phyloP scores from a whole-genome alignment of 2,113 vertebrate genomes.

The Charadrius vociferus region DNA sequence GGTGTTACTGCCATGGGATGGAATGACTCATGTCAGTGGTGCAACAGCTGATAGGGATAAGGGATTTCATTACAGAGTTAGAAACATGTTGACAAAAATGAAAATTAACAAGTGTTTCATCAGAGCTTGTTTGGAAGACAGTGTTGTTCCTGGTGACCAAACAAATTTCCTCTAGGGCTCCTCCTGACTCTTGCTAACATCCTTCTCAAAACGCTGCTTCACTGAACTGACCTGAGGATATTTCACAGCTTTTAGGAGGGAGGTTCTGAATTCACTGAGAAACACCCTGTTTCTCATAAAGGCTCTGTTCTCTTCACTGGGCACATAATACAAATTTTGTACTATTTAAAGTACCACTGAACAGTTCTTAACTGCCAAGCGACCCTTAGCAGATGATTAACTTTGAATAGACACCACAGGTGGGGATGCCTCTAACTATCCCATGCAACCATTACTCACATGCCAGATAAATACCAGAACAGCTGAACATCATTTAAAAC shows the following conservation, averaged over 20 bases:
- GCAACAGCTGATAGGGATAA: neutral
- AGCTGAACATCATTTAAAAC: neutral
- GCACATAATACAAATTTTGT: neutral
- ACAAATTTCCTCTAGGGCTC: neutral
- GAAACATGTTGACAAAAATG: neutral
- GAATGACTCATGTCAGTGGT: neutral
- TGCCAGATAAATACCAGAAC: neutral
- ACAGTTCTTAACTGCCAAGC: neutral
- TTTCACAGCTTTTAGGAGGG: neutral
- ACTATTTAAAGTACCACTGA: neutral
- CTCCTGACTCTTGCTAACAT: neutral
- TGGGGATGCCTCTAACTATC: neutral
- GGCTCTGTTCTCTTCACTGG: too few species aligned
- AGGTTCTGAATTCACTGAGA: neutral
- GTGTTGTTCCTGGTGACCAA: neutral
- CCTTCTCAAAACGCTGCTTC: neutral
- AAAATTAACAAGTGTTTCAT: neutral
- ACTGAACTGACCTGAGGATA: neutral
- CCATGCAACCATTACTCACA: neutral
- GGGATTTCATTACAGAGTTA: neutral
- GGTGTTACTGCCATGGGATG: fast-evolving
- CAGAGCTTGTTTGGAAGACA: neutral
- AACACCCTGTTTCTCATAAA: neutral
- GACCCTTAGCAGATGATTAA: neutral
- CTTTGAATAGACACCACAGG: neutral